Conservation (phyloP, 2,113 vertebrate species). For the Epinephelus cyanopodus region DNA sequence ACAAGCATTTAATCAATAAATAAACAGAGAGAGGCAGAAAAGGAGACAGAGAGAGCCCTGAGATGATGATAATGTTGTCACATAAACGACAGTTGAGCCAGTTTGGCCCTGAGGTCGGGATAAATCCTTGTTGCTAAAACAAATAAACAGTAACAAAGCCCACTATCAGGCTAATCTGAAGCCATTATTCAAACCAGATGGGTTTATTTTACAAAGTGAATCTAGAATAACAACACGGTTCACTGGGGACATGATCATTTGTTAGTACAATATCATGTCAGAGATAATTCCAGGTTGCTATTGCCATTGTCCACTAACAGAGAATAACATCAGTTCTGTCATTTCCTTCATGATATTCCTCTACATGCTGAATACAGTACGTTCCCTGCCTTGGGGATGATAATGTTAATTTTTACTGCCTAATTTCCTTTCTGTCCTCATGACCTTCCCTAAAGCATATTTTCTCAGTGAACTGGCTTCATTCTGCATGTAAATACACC, state of each 20-base stretch:
- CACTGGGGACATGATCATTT: conserved; percentile 46
- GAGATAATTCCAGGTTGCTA: conserved; percentile 33
- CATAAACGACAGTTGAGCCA: conserved; percentile 64
- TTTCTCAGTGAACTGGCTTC: conserved; percentile 21
- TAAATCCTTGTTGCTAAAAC: conserved; percentile 77
- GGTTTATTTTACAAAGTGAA: conserved; percentile 62
- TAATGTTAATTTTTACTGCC: neutral
- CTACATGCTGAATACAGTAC: neutral
- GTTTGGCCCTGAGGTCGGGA: conserved; percentile 67
- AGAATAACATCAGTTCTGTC: conserved; percentile 10
- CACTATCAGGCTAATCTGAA: conserved; percentile 75
- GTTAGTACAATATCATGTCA: conserved; percentile 46
- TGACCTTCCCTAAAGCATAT: conserved; percentile 3
- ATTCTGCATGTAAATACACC: conserved; percentile 25
- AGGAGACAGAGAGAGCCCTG: conserved; percentile 14
- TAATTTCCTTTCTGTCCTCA: neutral
- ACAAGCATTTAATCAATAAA: conserved; percentile 9
- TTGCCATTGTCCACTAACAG: conserved; percentile 16
- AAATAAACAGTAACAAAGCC: conserved; percentile 77
- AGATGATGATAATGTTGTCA: conserved; percentile 36
- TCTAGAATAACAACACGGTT: conserved; percentile 50
- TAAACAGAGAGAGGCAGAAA: conserved; percentile 28
- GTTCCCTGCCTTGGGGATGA: neutral
- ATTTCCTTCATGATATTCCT: neutral
- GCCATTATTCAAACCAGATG: conserved; percentile 76